Conservation (phyloP, 1,140 invertebrate species). For the Zophobas morio region DNA sequence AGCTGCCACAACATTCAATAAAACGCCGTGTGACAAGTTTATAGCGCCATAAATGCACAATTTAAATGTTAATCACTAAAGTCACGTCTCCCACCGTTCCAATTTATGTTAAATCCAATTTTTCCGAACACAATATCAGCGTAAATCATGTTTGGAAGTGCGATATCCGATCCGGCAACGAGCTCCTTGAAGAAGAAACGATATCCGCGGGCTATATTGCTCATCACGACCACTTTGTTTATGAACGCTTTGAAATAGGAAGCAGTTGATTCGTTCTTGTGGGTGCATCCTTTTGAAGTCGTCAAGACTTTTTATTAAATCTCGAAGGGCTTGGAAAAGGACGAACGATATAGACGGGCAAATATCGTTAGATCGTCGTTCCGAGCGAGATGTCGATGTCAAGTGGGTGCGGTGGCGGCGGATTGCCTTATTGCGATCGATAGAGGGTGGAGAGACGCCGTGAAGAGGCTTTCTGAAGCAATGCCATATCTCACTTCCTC, state of each 20-base stretch:
- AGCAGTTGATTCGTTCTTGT: slow-evolving; percentile 5
- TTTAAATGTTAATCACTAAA: slow-evolving; percentile 8
- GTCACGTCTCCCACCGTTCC: neutral
- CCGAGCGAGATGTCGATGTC: slow-evolving; percentile 30
- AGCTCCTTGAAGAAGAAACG: neutral
- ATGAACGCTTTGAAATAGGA: neutral
- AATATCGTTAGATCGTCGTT: slow-evolving; percentile 26
- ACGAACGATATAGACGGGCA: neutral
- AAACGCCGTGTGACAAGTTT: neutral
- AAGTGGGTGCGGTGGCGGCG: slow-evolving; percentile 46
- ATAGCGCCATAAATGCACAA: neutral
- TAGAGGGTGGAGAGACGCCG: slow-evolving; percentile 12
- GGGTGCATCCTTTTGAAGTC: slow-evolving; percentile 2
- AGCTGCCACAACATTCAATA: neutral
- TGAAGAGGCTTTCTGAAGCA: slow-evolving; percentile 6
- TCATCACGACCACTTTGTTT: slow-evolving; percentile 12
- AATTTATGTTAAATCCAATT: neutral
- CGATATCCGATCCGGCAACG: slow-evolving; percentile 11
- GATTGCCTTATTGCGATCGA: slow-evolving; percentile 28
- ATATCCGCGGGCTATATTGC: neutral
- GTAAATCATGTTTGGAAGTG: slow-evolving; percentile 4
- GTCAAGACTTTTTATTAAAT: slow-evolving; percentile 35
- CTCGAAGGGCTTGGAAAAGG: neutral
- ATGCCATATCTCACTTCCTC: slow-evolving; percentile 7
- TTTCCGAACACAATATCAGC: neutral